These are phyloP conservation scores for Anolis sagrei DNA, from an alignment of 2,113 vertebrate species.

Conservation along the genomic window DNA sequence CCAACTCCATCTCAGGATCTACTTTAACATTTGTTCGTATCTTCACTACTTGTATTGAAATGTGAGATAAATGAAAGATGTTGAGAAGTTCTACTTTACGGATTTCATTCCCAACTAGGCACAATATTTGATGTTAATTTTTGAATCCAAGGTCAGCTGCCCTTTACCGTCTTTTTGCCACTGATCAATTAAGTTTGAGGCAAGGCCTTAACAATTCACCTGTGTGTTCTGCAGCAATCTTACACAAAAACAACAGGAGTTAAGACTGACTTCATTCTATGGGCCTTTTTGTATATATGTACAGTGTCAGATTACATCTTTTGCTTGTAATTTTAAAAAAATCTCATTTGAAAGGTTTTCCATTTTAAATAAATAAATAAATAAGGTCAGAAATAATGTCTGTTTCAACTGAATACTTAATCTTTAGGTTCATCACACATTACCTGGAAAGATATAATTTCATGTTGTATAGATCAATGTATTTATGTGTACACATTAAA, in stretches of 20 bases:
- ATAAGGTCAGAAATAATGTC: not conserved
- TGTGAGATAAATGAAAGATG: not conserved
- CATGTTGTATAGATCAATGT: not conserved
- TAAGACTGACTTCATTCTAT: not conserved
- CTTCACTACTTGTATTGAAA: not conserved
- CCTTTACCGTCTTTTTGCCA: not conserved
- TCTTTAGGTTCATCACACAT: not conserved
- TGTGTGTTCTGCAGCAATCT: not conserved
- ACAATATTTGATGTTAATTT: slow-evolving; percentile 12
- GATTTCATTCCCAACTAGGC: not conserved
- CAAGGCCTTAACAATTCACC: not conserved
- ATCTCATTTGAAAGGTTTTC: not conserved
- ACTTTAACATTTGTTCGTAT: not conserved
- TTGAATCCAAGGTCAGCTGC: not conserved
- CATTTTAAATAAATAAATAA: not conserved
- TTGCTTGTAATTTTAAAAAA: not conserved
- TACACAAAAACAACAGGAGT: too few relatives aligned
- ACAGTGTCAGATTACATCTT: too few relatives aligned
- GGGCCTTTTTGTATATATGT: not conserved
- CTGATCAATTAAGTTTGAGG: accelerated
- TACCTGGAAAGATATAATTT: not conserved
- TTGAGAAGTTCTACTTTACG: not conserved
- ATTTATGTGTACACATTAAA: too few relatives aligned
- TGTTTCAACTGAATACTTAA: not conserved
- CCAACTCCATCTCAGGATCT: not conserved